Evolutionary conservation across 2,113 vertebrate genomes (phyloP).

Genomic region (Onychostruthus taczanowskii): DNA sequence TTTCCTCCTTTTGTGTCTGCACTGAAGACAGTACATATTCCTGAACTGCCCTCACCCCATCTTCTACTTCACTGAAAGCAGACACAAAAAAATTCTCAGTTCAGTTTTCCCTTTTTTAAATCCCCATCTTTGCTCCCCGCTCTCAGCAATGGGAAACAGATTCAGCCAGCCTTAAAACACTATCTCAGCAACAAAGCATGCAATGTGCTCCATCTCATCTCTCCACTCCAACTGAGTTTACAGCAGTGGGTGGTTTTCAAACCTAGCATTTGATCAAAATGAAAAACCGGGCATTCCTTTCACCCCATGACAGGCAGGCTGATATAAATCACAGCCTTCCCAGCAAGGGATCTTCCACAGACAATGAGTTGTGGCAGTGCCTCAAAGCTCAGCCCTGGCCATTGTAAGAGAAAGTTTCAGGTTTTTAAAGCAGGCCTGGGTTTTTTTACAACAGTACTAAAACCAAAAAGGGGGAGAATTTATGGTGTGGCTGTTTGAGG

Average conservation of each 20-base stretch:
- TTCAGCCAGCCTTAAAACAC: constrained; percentile 47
- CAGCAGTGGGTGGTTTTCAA: constrained; percentile 76
- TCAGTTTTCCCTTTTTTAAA: not conserved
- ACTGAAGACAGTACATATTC: not conserved
- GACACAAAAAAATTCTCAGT: not conserved
- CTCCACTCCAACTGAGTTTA: constrained; percentile 61
- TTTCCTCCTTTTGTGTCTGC: not conserved
- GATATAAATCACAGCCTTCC: constrained; percentile 76
- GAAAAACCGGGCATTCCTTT: constrained; percentile 74
- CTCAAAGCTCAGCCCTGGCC: constrained; percentile 53
- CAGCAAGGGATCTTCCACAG: constrained; percentile 52
- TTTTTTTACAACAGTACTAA: constrained; percentile 61
- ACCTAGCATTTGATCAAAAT: constrained; percentile 73
- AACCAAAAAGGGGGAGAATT: not conserved
- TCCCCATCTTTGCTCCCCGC: not conserved
- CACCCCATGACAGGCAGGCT: constrained; percentile 68
- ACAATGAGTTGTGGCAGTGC: constrained; percentile 58
- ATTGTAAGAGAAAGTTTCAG: constrained; percentile 65
- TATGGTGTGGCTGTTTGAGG: not conserved
- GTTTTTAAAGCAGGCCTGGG: constrained; percentile 20
- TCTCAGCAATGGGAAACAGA: constrained; percentile 35
- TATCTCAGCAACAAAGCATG: constrained; percentile 67
- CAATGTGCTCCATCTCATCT: constrained; percentile 69
- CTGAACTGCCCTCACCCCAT: not conserved
- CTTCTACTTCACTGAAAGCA: not conserved